Percentiles rank a stretch among this genome's conserved stretches.
phyloP scores from a whole-genome alignment of 1,140 invertebrate species.

The Drosophila hydei region DNA sequence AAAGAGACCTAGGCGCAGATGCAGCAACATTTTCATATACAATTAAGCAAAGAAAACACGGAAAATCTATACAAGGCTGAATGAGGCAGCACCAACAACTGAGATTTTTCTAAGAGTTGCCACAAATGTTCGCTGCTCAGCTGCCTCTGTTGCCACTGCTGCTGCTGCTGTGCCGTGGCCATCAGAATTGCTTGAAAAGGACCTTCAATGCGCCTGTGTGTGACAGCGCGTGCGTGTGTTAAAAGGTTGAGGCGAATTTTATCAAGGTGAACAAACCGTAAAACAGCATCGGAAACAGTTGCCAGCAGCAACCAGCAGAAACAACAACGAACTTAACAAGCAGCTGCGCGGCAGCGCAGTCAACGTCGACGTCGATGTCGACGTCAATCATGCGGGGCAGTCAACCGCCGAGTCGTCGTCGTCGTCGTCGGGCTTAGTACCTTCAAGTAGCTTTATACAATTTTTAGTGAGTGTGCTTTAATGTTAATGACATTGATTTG shows the following conservation, averaged over 20 bases:
- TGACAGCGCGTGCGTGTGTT: constrained; percentile 46
- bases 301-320: constrained; percentile 6
- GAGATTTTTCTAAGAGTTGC: constrained; percentile 67
- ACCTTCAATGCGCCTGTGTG: constrained; percentile 60
- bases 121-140: constrained; percentile 17
- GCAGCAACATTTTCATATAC: constrained; percentile 33
- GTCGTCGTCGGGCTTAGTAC: constrained; percentile 63
- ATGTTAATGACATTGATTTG: constrained; percentile 82
- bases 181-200: constrained; percentile 69
- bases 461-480: constrained; percentile 79
- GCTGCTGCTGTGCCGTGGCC: constrained; percentile 56
- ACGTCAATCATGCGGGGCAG: constrained; percentile 45
- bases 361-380: not conserved
- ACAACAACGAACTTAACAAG: constrained; percentile 10
- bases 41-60: constrained; percentile 58
- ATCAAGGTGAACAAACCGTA: constrained; percentile 78
- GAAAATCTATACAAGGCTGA: constrained; percentile 73
- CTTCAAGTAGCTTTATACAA: constrained; percentile 70
- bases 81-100: not conserved
- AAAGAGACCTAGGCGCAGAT: constrained; percentile 36
- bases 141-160: constrained; percentile 7
- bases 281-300: constrained; percentile 42
- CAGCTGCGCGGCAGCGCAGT: constrained; percentile 10
- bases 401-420: constrained; percentile 38
- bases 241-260: constrained; percentile 74